These are phyloP conservation scores for Thamnaconus septentrionalis DNA, from an alignment of 2,113 vertebrate genomes.

Conservation along the genomic window DNA sequence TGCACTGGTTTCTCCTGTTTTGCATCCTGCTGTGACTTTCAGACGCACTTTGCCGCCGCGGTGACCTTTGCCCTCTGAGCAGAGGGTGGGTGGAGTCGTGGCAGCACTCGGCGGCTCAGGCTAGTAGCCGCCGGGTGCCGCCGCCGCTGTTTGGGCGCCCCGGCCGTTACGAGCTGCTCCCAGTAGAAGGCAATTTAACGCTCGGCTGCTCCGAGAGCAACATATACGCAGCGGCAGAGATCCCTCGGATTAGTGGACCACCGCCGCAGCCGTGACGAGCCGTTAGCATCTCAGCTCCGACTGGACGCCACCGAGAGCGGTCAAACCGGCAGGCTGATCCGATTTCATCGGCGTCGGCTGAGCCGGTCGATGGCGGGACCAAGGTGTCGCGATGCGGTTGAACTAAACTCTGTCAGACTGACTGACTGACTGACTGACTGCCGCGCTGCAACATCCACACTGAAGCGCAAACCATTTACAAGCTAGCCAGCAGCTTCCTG, in stretches of 20 bases:
- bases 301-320: conserved; percentile 66
- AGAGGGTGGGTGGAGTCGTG: conserved; percentile 64
- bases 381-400: no score
- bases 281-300: no score
- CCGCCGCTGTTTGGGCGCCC: conserved; percentile 72
- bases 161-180: conserved; percentile 74
- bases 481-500: no score
- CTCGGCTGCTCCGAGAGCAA: conserved; percentile 75
- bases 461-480: no score
- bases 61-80: conserved; percentile 50
- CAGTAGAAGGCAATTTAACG: conserved; percentile 88
- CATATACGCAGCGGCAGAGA: conserved; percentile 80
- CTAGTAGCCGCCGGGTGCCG: conserved; percentile 65
- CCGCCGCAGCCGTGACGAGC: no score
- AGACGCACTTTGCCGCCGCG: conserved; percentile 27
- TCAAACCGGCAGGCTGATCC: conserved; percentile 27
- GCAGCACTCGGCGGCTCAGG: conserved; percentile 66
- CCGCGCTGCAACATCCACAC: no score
- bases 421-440: no score
- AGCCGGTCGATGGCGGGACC: no score
- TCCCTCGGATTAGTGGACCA: conserved; percentile 79
- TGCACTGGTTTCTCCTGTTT: not conserved
- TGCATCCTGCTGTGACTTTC: conserved; percentile 51
- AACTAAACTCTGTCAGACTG: no score
- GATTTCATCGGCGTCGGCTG: no score